Evolutionary conservation across 1,140 invertebrate species (phyloP).

Genomic region (Eriocheir sinensis): DNA sequence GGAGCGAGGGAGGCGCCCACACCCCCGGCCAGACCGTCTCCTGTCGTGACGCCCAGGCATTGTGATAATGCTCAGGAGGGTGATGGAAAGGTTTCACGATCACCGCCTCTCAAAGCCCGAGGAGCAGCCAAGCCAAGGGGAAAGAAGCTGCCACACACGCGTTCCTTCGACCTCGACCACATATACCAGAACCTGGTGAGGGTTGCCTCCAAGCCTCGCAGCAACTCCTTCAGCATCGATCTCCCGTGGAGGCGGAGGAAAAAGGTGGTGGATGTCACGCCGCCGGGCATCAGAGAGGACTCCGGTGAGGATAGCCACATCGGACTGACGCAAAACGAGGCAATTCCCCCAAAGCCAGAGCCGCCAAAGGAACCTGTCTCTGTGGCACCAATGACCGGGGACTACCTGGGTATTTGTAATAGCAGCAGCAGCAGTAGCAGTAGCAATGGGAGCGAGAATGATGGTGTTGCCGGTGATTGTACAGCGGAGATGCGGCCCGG

Average conservation of each 20-base stretch:
- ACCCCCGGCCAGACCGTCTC: background rate
- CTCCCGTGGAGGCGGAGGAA: conserved; percentile 69
- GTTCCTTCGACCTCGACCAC: conserved; percentile 70
- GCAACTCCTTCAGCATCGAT: conserved; percentile 70
- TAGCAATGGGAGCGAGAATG: background rate
- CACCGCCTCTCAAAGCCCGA: background rate
- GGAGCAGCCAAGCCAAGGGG: background rate
- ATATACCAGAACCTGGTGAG: conserved; percentile 68
- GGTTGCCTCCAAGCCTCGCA: conserved; percentile 60
- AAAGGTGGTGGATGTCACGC: conserved; percentile 39
- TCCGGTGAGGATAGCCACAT: conserved; percentile 46
- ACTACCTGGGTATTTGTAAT: background rate
- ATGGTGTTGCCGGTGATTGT: background rate
- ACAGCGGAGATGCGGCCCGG: conserved; percentile 48
- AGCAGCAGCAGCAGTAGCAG: conserved; percentile 62
- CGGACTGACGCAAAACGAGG: background rate
- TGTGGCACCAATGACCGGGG: background rate
- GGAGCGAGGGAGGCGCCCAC: background rate
- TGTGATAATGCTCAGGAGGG: background rate
- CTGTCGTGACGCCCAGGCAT: background rate
- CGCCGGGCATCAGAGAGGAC: conserved; percentile 48
- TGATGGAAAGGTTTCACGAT: background rate
- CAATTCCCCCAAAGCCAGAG: background rate
- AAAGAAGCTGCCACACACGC: conserved; percentile 63
- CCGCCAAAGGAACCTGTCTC: background rate